Conservation (phyloP, 2,113 vertebrate genomes). For the Anoplopoma fimbria region DNA sequence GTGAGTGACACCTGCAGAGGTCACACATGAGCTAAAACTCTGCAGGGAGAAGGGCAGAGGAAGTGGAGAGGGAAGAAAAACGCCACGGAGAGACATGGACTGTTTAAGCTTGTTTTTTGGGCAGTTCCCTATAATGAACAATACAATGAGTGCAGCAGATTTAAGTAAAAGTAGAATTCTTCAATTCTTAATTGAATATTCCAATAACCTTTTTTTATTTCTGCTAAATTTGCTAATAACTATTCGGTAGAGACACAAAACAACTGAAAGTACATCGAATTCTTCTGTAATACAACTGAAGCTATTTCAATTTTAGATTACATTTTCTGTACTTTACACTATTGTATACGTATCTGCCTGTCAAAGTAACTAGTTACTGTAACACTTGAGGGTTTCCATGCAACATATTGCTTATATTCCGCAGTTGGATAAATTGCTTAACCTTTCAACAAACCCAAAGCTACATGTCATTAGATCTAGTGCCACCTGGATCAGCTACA, state of each 20-base stretch:
- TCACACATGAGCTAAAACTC: slow-evolving; percentile 68
- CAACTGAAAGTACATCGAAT: not conserved
- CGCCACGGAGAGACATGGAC: not conserved
- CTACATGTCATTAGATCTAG: not conserved
- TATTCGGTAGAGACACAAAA: not conserved
- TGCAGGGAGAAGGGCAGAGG: slow-evolving; percentile 40
- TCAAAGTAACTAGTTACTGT: not conserved
- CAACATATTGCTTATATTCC: not conserved
- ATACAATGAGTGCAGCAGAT: not conserved
- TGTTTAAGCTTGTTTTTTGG: not conserved
- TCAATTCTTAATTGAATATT: not conserved
- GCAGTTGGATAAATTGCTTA: not conserved
- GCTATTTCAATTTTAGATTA: not conserved
- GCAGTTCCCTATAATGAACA: not conserved
- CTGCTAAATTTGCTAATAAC: not conserved
- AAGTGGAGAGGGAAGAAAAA: slow-evolving; percentile 31
- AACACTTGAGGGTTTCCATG: not conserved
- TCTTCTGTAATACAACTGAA: not conserved
- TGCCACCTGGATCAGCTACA: not conserved
- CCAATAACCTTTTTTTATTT: not conserved
- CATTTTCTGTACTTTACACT: no score
- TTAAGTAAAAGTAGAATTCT: not conserved
- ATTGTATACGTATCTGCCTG: not conserved
- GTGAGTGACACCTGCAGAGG: slow-evolving; percentile 68
- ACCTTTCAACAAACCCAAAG: not conserved